These are phyloP conservation scores for Seriola aureovittata DNA, from an alignment of 2,113 vertebrate genomes.

Conservation along the genomic window DNA sequence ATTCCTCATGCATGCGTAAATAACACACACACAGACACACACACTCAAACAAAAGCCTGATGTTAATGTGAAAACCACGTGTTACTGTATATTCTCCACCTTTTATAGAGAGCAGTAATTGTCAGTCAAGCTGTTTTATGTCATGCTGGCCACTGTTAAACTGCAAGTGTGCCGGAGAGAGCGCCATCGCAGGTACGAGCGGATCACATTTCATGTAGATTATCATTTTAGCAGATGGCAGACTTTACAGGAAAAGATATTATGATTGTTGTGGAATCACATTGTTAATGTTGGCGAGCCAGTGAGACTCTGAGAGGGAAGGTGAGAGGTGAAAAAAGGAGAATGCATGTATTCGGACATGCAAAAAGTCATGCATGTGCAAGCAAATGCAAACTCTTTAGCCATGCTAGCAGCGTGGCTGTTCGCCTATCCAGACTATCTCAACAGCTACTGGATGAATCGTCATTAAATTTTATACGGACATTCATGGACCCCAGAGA, in stretches of 20 bases:
- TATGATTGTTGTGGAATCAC: conserved; percentile 22
- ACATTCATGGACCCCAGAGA: not conserved
- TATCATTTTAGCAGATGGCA: conserved; percentile 58
- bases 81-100: conserved; percentile 35
- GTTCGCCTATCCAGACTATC: not conserved
- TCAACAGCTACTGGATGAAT: not conserved
- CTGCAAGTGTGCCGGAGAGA: conserved; percentile 40
- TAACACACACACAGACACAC: conserved; percentile 18
- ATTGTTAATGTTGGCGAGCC: conserved; percentile 39
- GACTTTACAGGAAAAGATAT: conserved; percentile 43
- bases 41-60: conserved; percentile 25
- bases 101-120: conserved; percentile 59
- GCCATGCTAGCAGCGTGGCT: not conserved
- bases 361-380: not conserved
- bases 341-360: not conserved
- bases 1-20: conserved; percentile 23
- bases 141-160: conserved; percentile 57
- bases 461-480: too few species aligned
- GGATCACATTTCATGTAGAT: conserved; percentile 42
- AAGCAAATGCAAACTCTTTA: conserved; percentile 1
- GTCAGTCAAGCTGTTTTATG: conserved; percentile 65
- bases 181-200: conserved; percentile 46
- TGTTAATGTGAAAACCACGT: conserved; percentile 61
- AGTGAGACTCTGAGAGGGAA: not conserved
- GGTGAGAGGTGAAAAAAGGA: conserved; percentile 22